Conservation (phyloP, 2,113 vertebrate species). For the Hemibagrus wyckioides region DNA sequence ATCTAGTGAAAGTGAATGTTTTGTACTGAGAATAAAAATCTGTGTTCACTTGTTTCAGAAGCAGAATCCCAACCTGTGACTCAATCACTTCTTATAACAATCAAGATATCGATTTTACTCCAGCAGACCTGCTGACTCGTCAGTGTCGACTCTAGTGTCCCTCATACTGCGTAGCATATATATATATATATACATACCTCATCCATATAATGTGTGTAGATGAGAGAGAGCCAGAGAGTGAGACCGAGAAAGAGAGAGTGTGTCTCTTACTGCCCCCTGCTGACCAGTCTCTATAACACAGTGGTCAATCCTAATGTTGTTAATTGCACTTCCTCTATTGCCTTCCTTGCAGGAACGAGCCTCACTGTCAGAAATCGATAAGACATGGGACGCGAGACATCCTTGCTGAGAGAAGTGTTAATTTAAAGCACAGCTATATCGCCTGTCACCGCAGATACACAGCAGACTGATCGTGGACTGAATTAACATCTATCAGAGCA, state of each 20-base stretch:
- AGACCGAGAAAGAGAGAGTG: not conserved
- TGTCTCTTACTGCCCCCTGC: slow-evolving; percentile 41
- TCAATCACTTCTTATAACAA: not conserved
- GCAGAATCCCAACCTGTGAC: not conserved
- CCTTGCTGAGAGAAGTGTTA: not conserved
- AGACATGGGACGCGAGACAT: not conserved
- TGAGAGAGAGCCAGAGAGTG: not conserved
- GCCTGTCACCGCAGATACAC: not conserved
- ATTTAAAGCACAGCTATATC: not conserved
- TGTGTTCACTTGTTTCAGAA: not conserved
- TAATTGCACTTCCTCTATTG: not conserved
- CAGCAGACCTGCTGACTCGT: not conserved
- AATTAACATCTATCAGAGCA: not conserved
- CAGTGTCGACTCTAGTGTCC: not conserved
- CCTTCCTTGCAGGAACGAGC: not conserved
- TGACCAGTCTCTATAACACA: slow-evolving; percentile 20
- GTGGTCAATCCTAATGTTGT: not conserved
- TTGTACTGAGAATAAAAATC: not conserved
- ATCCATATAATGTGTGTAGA: not conserved
- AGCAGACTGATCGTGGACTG: not conserved
- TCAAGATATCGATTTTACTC: not conserved
- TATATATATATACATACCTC: too few species aligned
- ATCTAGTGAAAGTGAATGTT: not conserved
- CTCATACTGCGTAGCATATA: not conserved
- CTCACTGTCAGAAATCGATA: not conserved